Base-by-base conservation (phyloP, 2,888 invertebrate genomes). In the Callimorpha dominula region DNA sequence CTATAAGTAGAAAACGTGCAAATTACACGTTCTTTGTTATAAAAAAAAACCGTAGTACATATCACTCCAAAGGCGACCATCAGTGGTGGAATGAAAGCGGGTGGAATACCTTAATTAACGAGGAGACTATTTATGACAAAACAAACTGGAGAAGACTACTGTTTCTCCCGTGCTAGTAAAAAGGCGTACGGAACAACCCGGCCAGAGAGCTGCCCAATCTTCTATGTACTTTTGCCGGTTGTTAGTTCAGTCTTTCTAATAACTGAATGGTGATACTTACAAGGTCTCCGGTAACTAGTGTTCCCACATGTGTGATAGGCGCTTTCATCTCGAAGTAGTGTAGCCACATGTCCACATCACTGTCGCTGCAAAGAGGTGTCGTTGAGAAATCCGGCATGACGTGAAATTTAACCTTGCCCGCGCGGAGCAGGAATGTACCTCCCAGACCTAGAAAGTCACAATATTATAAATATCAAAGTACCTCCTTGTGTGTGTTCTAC, bases 331-430 rank as follows among this genome's bases (percentile, higher is more conserved):
- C 97, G 93, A 97, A 99, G 93, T 98, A 99, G 89, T 97, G 97
- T 77, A 99, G 96, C 99, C 99, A 99, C 65, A 96, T 89, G 89
- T 99, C 97, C 31, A 99, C 96, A 85, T 97, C 97, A 11, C 96
- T 96, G 84, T 98, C 97, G 15, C 96, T 96, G 71, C 96, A 96
- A 71, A 99, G 93, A 40, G 98, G 98, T 2, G 95, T 96, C 74
- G 94, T 89, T 0, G 98, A 98, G 94, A 99, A 99, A 90, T 99
- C 98, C 57, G 98, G 98, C 99, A 99, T 99, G 79, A 99, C 97
- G 94, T 99, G 99, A 90, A 98, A 97, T 90, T 98, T 98, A 1
- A 97, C 98, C 89, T 97, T 97, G 1, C 99, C 99, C 80, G 96
- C 96, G 84, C 97, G 97, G 70, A 99, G 93, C 70, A 99, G 87